Evolutionary conservation across 2,888 invertebrate genomes (phyloP).

Genomic region (Megastigmus dorsalis): DNA sequence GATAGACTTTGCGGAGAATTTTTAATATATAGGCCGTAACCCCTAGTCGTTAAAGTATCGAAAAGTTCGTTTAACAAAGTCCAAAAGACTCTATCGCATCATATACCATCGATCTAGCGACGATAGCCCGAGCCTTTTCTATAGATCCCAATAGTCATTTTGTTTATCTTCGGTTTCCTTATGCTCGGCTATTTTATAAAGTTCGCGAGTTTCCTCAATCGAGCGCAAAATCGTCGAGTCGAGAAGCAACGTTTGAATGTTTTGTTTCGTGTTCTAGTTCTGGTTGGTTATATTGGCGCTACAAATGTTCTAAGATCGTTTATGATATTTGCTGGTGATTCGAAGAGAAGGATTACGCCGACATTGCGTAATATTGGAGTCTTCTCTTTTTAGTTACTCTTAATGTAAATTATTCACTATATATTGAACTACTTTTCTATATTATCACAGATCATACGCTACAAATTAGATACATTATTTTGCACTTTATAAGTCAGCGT

Average conservation of each 20-base stretch:
- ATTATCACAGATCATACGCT: constrained; percentile 55
- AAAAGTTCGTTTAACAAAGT: constrained; percentile 65
- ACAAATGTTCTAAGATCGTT: constrained; percentile 17
- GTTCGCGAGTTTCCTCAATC: not conserved
- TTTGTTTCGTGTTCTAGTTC: not conserved
- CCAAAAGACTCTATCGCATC: constrained; percentile 60
- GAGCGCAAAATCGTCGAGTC: constrained; percentile 5
- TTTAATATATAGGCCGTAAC: constrained; percentile 69
- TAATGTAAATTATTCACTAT: constrained; percentile 37
- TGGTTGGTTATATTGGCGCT: not conserved
- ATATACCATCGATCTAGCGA: constrained; percentile 30
- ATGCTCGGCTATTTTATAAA: no score
- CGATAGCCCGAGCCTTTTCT: not conserved
- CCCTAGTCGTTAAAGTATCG: constrained; percentile 66
- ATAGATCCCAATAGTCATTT: no score
- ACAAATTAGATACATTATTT: constrained; percentile 26
- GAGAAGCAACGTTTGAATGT: constrained; percentile 14
- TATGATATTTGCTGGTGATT: not conserved
- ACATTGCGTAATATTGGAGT: no score
- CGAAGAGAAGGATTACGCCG: not conserved
- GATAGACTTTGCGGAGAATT: constrained; percentile 68
- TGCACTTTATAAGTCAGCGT: constrained; percentile 18
- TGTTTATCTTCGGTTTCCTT: no score
- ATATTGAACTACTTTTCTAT: constrained; percentile 51
- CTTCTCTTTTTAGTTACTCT: constrained; percentile 18